Conservation (phyloP, 2,797 vertebrate species). For the Darevskia nairensis region DNA sequence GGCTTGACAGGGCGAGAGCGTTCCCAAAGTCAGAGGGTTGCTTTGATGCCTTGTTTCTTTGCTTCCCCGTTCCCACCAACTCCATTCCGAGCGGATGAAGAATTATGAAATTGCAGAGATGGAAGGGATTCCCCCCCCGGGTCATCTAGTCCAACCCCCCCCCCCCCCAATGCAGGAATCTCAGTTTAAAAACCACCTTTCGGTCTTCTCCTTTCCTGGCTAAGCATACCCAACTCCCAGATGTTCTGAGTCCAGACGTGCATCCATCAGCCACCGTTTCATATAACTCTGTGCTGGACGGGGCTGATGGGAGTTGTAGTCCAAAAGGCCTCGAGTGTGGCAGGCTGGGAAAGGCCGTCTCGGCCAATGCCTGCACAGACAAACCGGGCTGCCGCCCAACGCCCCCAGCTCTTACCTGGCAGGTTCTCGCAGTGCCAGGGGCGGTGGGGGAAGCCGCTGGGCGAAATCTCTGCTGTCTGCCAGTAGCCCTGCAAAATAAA, state of each 20-base stretch:
- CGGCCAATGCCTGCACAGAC: not conserved
- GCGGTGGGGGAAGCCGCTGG: constrained; percentile 65
- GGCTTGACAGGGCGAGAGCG: not conserved
- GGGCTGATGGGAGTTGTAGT: too few relatives aligned
- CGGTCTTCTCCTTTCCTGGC: too few relatives aligned
- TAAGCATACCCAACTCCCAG: too few relatives aligned
- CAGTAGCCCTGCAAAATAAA: constrained; percentile 63
- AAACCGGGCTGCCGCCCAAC: fast-evolving
- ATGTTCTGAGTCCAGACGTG: too few relatives aligned
- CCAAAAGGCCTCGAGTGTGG: too few relatives aligned
- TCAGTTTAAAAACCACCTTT: too few relatives aligned
- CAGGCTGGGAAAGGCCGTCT: too few relatives aligned
- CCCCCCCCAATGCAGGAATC: too few relatives aligned
- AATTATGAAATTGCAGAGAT: too few relatives aligned
- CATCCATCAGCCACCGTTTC: too few relatives aligned
- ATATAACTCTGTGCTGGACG: too few relatives aligned
- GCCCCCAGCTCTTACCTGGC: constrained; percentile 58
- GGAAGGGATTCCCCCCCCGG: too few relatives aligned
- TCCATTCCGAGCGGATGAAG: fast-evolving
- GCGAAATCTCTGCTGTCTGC: constrained; percentile 76
- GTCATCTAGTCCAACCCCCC: not conserved
- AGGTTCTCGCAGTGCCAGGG: constrained; percentile 76
- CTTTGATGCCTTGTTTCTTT: not conserved
- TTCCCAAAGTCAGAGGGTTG: not conserved
- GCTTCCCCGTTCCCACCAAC: not conserved